A percentile compares a stretch with the other conserved stretches of the same genome.
Conservation (phyloP, 2,888 invertebrate species). For the Zygogramma bicolorata region DNA sequence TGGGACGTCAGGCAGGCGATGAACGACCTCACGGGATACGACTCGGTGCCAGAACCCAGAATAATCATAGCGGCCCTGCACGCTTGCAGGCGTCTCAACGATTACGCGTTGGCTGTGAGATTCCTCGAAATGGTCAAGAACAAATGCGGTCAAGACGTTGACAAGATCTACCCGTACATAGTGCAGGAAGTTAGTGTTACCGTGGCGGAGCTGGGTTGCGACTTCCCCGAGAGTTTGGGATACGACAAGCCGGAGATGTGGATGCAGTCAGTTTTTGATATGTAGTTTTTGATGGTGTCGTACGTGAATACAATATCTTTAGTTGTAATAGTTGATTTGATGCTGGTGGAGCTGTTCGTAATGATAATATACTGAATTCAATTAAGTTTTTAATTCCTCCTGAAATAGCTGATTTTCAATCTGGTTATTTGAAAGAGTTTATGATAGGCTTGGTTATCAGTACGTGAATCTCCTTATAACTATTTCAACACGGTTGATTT, state of each 20-base stretch:
- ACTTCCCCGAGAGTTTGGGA: constrained; percentile 93
- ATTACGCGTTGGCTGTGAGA: constrained; percentile 75
- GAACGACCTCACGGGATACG: constrained; percentile 70
- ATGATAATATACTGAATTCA: not conserved
- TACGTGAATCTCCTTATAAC: too few relatives aligned
- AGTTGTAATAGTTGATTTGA: not conserved
- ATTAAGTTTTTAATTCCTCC: not conserved
- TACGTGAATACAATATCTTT: not conserved
- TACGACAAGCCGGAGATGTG: constrained; percentile 97
- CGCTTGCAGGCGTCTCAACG: constrained; percentile 76
- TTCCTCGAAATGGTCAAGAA: constrained; percentile 92
- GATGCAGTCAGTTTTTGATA: constrained; percentile 78
- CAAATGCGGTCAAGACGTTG: constrained; percentile 82
- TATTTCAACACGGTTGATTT: too few relatives aligned
- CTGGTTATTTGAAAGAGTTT: too few relatives aligned
- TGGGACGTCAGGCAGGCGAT: constrained; percentile 76
- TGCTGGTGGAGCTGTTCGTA: not conserved
- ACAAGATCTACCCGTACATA: constrained; percentile 89
- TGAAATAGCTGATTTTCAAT: not conserved
- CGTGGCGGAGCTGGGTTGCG: constrained; percentile 91
- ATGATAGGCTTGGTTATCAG: too few relatives aligned
- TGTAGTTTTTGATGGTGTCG: constrained; percentile 52
- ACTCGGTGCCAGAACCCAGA: constrained; percentile 73
- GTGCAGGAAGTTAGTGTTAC: constrained; percentile 92
- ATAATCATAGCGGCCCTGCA: constrained; percentile 71